A percentile compares a stretch with the other conserved stretches of the same genome.
These are phyloP conservation scores for Microcaecilia unicolor DNA, from an alignment of 2,797 vertebrate genomes.

Conservation along the genomic window DNA sequence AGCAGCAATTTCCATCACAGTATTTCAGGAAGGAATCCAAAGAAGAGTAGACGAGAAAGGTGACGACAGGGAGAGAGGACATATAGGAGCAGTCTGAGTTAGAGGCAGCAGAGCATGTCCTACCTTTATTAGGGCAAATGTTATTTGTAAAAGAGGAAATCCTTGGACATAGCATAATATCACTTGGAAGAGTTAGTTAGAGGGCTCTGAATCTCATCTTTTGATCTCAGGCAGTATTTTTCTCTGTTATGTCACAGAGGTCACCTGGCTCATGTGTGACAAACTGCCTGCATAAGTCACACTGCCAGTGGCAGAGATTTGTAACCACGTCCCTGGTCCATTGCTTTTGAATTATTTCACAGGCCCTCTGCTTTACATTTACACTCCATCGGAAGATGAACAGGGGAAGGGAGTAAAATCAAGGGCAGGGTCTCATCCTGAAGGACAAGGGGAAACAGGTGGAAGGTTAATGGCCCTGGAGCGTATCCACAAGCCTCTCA, in stretches of 20 bases:
- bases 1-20: not conserved
- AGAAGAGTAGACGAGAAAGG: not conserved
- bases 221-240: conserved; percentile 56
- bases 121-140: rapidly evolving
- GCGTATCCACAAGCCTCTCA: conserved; percentile 93
- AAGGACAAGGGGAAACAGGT: conserved; percentile 97
- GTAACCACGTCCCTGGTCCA: conserved; percentile 92
- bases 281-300: conserved; percentile 82
- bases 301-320: conserved; percentile 85
- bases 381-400: conserved; percentile 72
- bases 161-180: not conserved
- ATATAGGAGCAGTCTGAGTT: no score
- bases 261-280: conserved; percentile 80
- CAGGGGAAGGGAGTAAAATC: conserved; percentile 73
- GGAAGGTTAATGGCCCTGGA: conserved; percentile 99
- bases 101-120: no score
- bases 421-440: conserved; percentile 89
- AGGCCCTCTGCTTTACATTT: conserved; percentile 69
- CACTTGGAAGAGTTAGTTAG: conserved; percentile 30
- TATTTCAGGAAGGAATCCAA: conserved; percentile 3
- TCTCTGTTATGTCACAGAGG: conserved; percentile 72
- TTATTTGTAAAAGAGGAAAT: not conserved
- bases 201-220: conserved; percentile 46
- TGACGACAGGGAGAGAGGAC: no score
- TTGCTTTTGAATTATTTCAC: conserved; percentile 96